These are phyloP conservation scores for Alentia gelatinosa DNA, from an alignment of 2,888 invertebrate genomes.

Conservation along the genomic window DNA sequence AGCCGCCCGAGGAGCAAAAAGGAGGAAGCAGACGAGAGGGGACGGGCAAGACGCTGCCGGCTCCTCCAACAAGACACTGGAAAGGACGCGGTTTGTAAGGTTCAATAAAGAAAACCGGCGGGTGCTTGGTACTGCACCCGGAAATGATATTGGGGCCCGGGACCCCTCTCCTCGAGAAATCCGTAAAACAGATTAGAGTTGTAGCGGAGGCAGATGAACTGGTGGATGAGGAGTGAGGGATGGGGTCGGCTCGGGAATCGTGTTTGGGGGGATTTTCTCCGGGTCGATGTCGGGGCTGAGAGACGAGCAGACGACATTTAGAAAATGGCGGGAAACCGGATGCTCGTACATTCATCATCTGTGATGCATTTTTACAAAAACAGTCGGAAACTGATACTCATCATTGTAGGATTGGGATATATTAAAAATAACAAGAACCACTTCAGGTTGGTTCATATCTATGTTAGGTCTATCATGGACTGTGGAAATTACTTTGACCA, in stretches of 20 bases:
- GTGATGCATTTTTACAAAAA: background rate
- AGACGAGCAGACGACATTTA: background rate
- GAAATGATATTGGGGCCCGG: background rate
- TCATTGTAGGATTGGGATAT: too few species aligned
- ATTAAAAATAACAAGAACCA: too few species aligned
- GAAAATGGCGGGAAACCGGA: background rate
- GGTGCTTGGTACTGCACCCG: background rate
- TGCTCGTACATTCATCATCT: background rate
- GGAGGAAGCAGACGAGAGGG: background rate
- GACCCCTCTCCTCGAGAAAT: background rate
- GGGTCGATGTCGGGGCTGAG: background rate
- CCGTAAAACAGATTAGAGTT: background rate
- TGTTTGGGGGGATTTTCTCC: background rate
- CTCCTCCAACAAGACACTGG: background rate
- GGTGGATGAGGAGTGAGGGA: background rate
- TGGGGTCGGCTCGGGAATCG: background rate
- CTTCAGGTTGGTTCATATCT: too few species aligned
- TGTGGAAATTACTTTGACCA: too few species aligned
- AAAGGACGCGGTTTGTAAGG: background rate
- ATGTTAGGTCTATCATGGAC: too few species aligned
- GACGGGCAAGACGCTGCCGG: conserved; percentile 23
- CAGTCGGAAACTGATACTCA: too few species aligned
- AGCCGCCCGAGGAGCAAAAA: background rate
- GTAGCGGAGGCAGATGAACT: background rate
- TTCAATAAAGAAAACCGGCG: conserved; percentile 13